phyloP scores from a whole-genome alignment of 2,797 vertebrate genomes.

The Gambelia wislizenii region DNA sequence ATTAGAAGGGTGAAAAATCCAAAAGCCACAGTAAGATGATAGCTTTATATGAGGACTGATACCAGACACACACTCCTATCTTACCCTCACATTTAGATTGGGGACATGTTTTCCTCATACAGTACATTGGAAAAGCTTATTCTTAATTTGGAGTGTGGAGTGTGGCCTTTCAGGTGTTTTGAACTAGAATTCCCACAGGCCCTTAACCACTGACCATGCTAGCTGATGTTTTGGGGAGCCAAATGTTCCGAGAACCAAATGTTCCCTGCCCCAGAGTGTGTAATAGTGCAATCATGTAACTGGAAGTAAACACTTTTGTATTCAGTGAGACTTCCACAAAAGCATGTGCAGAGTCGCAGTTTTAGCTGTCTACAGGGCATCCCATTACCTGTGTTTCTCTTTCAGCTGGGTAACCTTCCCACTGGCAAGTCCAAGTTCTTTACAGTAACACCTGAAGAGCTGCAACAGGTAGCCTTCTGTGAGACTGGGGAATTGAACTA shows the following conservation, averaged over 20 bases:
- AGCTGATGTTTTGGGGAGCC: too few relatives aligned
- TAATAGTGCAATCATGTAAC: background rate
- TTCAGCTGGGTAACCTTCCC: background rate
- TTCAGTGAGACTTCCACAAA: background rate
- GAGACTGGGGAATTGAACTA: background rate
- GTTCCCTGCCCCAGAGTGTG: background rate
- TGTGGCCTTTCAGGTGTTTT: background rate
- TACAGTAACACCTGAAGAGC: background rate
- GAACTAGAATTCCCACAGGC: too few relatives aligned
- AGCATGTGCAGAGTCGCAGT: background rate
- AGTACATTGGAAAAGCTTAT: background rate
- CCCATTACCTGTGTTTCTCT: background rate
- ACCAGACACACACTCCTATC: background rate
- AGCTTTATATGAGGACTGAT: background rate
- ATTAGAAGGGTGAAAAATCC: background rate
- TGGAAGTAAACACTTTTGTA: background rate
- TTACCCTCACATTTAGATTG: background rate
- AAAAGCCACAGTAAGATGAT: background rate
- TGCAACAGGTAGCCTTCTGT: background rate
- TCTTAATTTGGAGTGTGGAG: background rate
- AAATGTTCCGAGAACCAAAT: too few relatives aligned
- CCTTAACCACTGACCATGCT: background rate
- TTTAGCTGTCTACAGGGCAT: background rate
- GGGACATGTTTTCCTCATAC: background rate
- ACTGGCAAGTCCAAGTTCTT: background rate